Evolutionary conservation across 1,140 invertebrate genomes (phyloP).

Genomic region (Pseudomyrmex dendroicus): DNA sequence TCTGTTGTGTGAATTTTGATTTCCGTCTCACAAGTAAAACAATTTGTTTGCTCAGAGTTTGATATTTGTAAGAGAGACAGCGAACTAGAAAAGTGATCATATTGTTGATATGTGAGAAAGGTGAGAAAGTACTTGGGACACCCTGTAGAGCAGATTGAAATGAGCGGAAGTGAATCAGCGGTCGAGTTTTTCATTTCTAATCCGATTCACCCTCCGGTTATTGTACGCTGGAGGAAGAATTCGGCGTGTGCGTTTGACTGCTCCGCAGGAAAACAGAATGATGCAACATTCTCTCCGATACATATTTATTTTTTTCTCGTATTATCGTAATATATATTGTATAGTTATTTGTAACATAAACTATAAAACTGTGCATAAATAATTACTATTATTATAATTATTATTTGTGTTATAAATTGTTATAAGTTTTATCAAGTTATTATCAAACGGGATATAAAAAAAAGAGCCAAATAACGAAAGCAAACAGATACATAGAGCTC

Average conservation of each 20-base stretch:
- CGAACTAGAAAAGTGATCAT: neutral
- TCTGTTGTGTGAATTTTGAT: too few species aligned
- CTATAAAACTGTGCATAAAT: neutral
- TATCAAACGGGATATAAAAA: too few species aligned
- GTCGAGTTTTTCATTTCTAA: constrained; percentile 15
- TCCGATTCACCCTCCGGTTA: constrained; percentile 19
- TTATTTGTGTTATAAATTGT: neutral
- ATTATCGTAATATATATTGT: neutral
- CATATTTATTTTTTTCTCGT: neutral
- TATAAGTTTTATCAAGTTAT: neutral
- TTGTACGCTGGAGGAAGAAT: constrained; percentile 21
- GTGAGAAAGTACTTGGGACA: neutral
- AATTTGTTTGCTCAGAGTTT: too few species aligned
- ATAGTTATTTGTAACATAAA: neutral
- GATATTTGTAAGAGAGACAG: too few species aligned
- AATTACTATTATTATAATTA: neutral
- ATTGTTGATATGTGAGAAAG: too few species aligned
- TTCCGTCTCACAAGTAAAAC: too few species aligned
- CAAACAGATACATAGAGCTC: neutral
- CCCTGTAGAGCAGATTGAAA: neutral
- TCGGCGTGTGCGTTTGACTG: constrained; percentile 18
- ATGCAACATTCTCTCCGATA: neutral
- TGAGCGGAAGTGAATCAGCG: constrained; percentile 2
- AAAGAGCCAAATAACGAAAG: neutral
- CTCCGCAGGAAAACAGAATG: neutral